A percentile compares a stretch with the other conserved stretches of the same genome.
Conservation (phyloP, 2,797 vertebrate species). For the Urosaurus nigricauda region DNA sequence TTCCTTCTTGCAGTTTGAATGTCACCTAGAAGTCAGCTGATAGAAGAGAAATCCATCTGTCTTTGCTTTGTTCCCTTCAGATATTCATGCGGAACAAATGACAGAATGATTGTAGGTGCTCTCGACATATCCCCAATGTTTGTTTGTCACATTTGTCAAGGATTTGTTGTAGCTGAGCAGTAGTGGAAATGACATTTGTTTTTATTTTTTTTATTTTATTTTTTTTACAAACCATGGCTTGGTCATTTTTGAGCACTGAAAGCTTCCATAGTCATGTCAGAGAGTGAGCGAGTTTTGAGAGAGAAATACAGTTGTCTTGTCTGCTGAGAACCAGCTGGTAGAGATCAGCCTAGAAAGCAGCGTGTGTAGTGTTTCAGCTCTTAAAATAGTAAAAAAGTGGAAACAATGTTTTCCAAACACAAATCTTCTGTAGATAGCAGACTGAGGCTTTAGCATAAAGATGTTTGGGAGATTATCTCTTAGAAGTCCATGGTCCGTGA, state of each 20-base stretch:
- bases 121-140: constrained; percentile 50
- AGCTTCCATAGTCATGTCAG: constrained; percentile 16
- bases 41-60: not conserved
- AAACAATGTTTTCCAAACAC: not conserved
- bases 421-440: too few species aligned
- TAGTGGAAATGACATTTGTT: constrained; percentile 35
- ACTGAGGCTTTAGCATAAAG: too few species aligned
- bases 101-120: constrained; percentile 10
- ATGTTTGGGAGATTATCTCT: too few species aligned
- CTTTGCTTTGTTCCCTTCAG: constrained; percentile 28
- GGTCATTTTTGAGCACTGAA: constrained; percentile 25
- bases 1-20: not conserved
- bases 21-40: constrained; percentile 19
- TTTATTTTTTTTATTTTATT: not conserved
- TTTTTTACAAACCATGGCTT: constrained; percentile 39
- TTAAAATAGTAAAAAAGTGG: not conserved
- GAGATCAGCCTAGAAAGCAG: not conserved
- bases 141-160: constrained; percentile 55
- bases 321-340: constrained; percentile 8
- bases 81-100: constrained; percentile 26
- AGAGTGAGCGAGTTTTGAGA: constrained; percentile 8
- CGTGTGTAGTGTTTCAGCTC: not conserved
- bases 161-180: constrained; percentile 49
- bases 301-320: constrained; percentile 2
- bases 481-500: too few species aligned